Evolutionary conservation across 2,888 invertebrate genomes (phyloP).

Genomic region (Aphidoletes aphidimyza): DNA sequence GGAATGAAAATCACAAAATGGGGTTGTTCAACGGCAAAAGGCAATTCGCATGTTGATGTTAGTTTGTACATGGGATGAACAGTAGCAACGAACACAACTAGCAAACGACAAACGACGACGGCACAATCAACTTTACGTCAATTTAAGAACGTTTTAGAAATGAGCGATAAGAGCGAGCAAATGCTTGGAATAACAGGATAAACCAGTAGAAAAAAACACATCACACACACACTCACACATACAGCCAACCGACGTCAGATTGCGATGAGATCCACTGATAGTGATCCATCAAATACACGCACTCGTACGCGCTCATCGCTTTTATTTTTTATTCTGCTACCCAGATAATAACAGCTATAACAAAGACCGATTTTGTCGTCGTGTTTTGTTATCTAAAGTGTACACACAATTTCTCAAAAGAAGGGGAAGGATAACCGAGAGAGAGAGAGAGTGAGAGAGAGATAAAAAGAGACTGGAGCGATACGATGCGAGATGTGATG

Average conservation of each 20-base stretch:
- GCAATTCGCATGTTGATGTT: constrained; percentile 28
- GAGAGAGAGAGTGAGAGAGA: no score
- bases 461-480: no score
- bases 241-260: constrained; percentile 5
- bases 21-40: constrained; percentile 19
- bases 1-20: background rate
- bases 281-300: constrained; percentile 16
- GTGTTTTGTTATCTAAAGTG: constrained; percentile 52
- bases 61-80: background rate
- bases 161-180: constrained; percentile 35
- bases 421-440: no score
- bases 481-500: no score
- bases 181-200: constrained; percentile 38
- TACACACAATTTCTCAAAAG: constrained; percentile 25
- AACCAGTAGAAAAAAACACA: constrained; percentile 12
- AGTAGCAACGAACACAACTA: background rate
- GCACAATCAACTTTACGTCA: constrained; percentile 52
- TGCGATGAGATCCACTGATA: constrained; percentile 43
- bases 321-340: no score
- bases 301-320: constrained; percentile 22
- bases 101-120: constrained; percentile 28
- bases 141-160: constrained; percentile 50
- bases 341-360: constrained; percentile 52
- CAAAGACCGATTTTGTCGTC: constrained; percentile 52
- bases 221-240: no score